These are phyloP conservation scores for Crematogaster levior DNA, from an alignment of 2,888 invertebrate species.

Conservation along the genomic window DNA sequence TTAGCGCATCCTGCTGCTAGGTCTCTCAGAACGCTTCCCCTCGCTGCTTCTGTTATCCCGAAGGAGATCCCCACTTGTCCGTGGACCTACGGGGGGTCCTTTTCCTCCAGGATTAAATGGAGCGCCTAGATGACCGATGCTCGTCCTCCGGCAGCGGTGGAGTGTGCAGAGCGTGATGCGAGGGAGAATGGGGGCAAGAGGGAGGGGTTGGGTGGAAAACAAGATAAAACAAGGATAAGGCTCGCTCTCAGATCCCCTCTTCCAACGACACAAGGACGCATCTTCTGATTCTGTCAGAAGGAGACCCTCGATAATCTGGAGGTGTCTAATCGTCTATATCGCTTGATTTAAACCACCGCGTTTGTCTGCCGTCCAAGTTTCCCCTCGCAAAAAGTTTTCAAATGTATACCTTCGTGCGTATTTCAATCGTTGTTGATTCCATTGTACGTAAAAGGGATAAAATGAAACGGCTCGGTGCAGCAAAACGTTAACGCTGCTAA, in stretches of 20 bases:
- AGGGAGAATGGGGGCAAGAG: conserved; percentile 63
- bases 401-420: background rate
- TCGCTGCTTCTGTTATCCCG: conserved; percentile 76
- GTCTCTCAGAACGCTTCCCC: conserved; percentile 49
- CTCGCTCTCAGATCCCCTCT: conserved; percentile 71
- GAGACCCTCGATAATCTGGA: conserved; percentile 75
- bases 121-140: conserved; percentile 85
- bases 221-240: conserved; percentile 85
- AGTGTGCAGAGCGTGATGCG: conserved; percentile 65
- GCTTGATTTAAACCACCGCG: conserved; percentile 61
- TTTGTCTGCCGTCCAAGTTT: conserved; percentile 22
- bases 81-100: conserved; percentile 79
- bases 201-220: conserved; percentile 77
- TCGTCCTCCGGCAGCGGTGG: conserved; percentile 63
- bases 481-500: background rate
- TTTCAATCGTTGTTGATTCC: background rate
- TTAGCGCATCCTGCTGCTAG: conserved; percentile 80
- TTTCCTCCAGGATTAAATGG: conserved; percentile 84
- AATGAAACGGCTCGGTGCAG: background rate
- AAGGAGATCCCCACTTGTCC: conserved; percentile 81
- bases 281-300: conserved; percentile 63
- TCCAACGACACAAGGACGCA: conserved; percentile 53
- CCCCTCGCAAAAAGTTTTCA: background rate
- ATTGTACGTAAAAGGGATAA: background rate
- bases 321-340: conserved; percentile 74